Conservation (phyloP, 2,113 vertebrate genomes). For the Boulengeromyrus knoepffleri region DNA sequence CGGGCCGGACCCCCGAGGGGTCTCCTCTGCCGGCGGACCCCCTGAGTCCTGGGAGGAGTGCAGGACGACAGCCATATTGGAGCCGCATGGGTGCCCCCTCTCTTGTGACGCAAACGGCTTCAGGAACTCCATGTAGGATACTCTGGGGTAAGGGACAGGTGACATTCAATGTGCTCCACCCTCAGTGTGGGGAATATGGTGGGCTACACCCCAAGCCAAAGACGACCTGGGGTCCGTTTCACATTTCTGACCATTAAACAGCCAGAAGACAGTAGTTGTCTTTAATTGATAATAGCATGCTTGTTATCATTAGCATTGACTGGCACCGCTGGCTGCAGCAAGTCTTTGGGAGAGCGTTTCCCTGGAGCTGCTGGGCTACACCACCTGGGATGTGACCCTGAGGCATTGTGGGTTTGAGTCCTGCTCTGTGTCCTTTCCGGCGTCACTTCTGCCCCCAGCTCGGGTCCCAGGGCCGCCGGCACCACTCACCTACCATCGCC, state of each 20-base stretch:
- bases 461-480: not conserved
- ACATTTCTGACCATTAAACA: not conserved
- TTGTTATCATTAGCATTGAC: not conserved
- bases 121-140: conserved; percentile 43
- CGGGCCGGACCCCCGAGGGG: conserved; percentile 23
- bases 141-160: conserved; percentile 11
- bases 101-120: conserved; percentile 36
- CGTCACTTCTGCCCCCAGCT: not conserved
- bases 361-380: not conserved
- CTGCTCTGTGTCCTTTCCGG: not conserved
- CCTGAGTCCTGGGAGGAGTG: conserved; percentile 1
- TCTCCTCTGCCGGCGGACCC: not conserved
- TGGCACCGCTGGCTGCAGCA: not conserved
- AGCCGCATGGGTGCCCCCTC: conserved; percentile 23
- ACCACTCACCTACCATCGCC: conserved; percentile 32
- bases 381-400: not conserved
- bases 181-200: not conserved
- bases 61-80: conserved; percentile 28
- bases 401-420: not conserved
- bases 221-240: not conserved
- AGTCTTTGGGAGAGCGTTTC: not conserved
- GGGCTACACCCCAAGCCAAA: not conserved
- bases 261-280: not conserved
- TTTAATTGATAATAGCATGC: not conserved
- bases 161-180: not conserved